Conservation (phyloP, 2,113 vertebrate species). For the Atherinomorus stipes region DNA sequence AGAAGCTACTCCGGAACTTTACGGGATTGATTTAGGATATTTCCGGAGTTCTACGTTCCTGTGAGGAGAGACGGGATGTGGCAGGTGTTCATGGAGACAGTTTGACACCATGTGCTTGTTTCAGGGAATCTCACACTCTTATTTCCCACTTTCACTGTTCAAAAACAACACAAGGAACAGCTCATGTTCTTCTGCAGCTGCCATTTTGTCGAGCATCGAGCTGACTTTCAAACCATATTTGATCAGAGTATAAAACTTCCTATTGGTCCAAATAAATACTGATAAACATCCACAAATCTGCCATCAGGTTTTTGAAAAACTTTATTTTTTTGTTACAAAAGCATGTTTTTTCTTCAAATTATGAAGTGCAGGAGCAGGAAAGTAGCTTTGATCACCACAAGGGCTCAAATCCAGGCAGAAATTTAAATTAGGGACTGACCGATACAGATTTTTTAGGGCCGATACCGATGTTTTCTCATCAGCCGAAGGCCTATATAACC, state of each 20-base stretch:
- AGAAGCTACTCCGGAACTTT: neutral
- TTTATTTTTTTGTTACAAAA: no score
- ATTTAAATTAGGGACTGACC: no score
- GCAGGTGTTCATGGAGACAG: constrained; percentile 49
- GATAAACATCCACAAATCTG: no score
- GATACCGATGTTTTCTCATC: no score
- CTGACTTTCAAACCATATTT: neutral
- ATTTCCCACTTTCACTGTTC: neutral
- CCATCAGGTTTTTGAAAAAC: no score
- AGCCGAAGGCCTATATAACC: no score
- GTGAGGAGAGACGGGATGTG: neutral
- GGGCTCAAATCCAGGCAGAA: no score
- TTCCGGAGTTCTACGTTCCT: neutral
- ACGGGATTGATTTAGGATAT: neutral
- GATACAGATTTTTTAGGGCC: no score
- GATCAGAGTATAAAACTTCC: neutral
- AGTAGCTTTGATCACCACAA: no score
- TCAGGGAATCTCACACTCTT: neutral
- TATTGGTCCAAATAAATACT: neutral
- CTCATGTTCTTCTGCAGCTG: neutral
- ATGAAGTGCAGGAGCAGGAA: no score
- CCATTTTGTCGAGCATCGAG: neutral
- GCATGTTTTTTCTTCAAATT: no score
- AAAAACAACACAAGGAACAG: neutral
- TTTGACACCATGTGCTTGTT: constrained; percentile 16